phyloP scores from a whole-genome alignment of 2,113 vertebrate genomes.

The Rhegmatorhina hoffmannsi region DNA sequence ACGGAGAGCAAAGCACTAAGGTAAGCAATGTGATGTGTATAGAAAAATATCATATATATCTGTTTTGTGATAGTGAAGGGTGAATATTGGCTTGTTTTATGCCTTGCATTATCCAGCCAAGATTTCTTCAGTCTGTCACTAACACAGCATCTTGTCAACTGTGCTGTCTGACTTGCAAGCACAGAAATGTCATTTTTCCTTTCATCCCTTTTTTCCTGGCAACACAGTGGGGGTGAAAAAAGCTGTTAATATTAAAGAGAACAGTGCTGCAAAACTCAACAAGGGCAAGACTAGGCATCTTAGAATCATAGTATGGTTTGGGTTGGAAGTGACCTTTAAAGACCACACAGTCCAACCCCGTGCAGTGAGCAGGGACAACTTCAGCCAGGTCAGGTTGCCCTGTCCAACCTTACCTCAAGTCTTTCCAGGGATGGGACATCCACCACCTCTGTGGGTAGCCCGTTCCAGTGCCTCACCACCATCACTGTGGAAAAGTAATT shows the following conservation, averaged over 20 bases:
- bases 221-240: not conserved
- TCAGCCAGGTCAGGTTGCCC: not conserved
- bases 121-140: conserved; percentile 35
- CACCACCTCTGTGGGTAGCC: not conserved
- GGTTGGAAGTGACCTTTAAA: not conserved
- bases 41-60: not conserved
- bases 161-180: not conserved
- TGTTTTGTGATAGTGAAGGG: not conserved
- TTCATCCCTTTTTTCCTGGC: not conserved
- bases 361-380: not conserved
- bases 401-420: not conserved
- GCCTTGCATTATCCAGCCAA: not conserved
- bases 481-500: not conserved
- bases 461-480: not conserved
- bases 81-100: not conserved
- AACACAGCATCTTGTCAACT: not conserved
- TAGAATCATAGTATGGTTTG: not conserved
- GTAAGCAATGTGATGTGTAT: not conserved
- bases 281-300: not conserved
- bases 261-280: not conserved
- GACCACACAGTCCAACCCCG: not conserved
- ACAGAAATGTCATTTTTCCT: not conserved
- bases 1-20: not conserved
- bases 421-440: not conserved
- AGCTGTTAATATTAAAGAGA: not conserved